A percentile compares a stretch with the other conserved stretches of the same genome.
Evolutionary conservation across 2,888 invertebrate genomes (phyloP).

Genomic region (Chorisops tibialis): DNA sequence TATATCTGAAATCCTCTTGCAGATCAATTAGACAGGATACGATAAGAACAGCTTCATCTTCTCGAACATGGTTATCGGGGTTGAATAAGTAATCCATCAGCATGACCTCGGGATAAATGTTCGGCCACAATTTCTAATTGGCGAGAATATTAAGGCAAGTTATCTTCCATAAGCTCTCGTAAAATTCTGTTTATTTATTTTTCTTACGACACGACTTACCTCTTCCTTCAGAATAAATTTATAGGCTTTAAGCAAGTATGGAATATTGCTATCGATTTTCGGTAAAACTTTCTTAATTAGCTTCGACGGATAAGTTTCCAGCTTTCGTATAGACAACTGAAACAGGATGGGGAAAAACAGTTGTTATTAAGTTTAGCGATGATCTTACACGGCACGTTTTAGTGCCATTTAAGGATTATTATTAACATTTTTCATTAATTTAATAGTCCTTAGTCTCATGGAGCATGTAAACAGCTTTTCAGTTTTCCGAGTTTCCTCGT

Average conservation of each 20-base stretch:
- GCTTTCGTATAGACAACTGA: slow-evolving; percentile 44
- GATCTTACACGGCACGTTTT: neutral
- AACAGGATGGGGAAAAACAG: neutral
- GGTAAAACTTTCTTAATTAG: slow-evolving; percentile 46
- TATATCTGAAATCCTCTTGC: slow-evolving; percentile 51
- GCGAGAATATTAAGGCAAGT: slow-evolving; percentile 23
- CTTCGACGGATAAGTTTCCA: slow-evolving; percentile 39
- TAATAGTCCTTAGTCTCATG: slow-evolving; percentile 46
- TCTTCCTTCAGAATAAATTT: slow-evolving; percentile 48
- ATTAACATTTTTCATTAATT: slow-evolving; percentile 47
- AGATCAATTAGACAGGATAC: slow-evolving; percentile 50
- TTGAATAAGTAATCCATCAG: slow-evolving; percentile 52
- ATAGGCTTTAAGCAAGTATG: slow-evolving; percentile 43
- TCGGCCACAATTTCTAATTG: slow-evolving; percentile 48
- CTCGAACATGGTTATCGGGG: slow-evolving; percentile 38
- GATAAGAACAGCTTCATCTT: slow-evolving; percentile 46
- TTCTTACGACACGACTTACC: slow-evolving; percentile 44
- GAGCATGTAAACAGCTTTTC: slow-evolving; percentile 41
- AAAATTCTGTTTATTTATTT: slow-evolving; percentile 22
- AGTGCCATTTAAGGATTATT: slow-evolving; percentile 25
- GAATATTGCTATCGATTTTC: slow-evolving; percentile 41
- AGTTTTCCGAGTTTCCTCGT: slow-evolving; percentile 35
- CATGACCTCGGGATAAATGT: slow-evolving; percentile 49
- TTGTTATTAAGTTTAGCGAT: neutral
- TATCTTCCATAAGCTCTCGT: neutral